phyloP scores from a whole-genome alignment of 2,113 vertebrate species.

The Tetraodon nigroviridis region DNA sequence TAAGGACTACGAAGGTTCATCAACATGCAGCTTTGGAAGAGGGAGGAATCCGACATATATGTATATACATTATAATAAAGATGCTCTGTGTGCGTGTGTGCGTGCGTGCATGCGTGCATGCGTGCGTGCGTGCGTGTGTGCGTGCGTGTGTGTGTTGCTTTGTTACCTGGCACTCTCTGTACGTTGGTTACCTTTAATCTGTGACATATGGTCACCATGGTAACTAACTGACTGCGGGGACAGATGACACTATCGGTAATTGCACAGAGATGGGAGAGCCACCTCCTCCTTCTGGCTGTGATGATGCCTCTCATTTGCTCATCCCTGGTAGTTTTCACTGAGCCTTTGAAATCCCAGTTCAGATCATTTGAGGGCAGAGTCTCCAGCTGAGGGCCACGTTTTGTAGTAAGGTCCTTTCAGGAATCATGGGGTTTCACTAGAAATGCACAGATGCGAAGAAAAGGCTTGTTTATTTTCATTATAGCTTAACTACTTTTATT shows the following conservation, averaged over 20 bases:
- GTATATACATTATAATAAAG: too few species aligned
- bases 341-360: constrained; percentile 27
- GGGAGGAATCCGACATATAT: too few species aligned
- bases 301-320: constrained; percentile 18
- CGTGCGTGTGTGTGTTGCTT: constrained; percentile 8
- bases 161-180: constrained; percentile 10
- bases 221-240: constrained; percentile 16
- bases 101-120: too few species aligned
- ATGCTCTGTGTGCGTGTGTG: too few species aligned
- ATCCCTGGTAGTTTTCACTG: constrained; percentile 14
- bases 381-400: constrained; percentile 19
- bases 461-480: constrained; percentile 1
- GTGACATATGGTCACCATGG: constrained; percentile 38
- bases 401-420: constrained; percentile 16
- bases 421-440: constrained; percentile 3
- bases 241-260: constrained; percentile 2
- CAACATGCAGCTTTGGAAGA: too few species aligned
- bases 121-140: too few species aligned
- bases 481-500: background rate
- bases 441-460: background rate
- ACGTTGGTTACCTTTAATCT: constrained; percentile 18
- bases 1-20: too few species aligned
- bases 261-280: background rate
- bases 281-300: constrained; percentile 20
- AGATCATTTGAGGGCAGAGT: constrained; percentile 4